Evolutionary conservation across 2,888 invertebrate species (phyloP), one percentile per base, ranked within the genome.

Genomic region (Octonoba sinensis): DNA sequence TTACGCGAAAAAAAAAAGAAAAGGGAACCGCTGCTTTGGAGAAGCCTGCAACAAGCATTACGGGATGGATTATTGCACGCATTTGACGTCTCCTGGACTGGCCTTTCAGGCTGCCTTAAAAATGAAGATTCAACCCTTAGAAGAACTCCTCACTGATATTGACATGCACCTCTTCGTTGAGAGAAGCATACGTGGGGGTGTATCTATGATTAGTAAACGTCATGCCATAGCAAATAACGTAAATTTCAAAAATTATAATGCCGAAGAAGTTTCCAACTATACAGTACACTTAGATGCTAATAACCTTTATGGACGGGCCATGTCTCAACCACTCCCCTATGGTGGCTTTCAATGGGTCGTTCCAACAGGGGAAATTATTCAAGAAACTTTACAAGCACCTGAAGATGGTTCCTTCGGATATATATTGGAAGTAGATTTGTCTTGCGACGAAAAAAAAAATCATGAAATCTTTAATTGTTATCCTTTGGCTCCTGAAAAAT

Each of bases 41-140:
- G 57, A 79, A n/a, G 59, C 84, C 15, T 84, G 85, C 47, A n/a
- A 85, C 12, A 56, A 69, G 2, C 59, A 84, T 27, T 86, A 86
- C 60, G 64, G 84, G 16, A 67, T 86, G 2, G 86, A n/a, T n/a
- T n/a, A 87, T 74, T 85, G 85, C 0, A 27, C 36, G 0, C 70
- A 84, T 51, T 85, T 82, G 20, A 83, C 85, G 0, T 54, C 83
- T 11, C 86, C 86, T 11, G 85, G 85, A 1, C 82, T 86, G 8
- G 71, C 71, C 11, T 71, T 64, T 71, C 47, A 47, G 47, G 27
- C 22, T 24, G 59, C 66, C n/a, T n/a, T 86, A 4, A 84, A 84
- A 57, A 82, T 74, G 65, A 11, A 11, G 6, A 8, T 11, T 36
- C 36, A 82, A 44, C 54, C 70, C 51, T 64, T 86, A 1, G 85